phyloP scores from a whole-genome alignment of 2,797 vertebrate species.

The Apogon hyalosoma region DNA sequence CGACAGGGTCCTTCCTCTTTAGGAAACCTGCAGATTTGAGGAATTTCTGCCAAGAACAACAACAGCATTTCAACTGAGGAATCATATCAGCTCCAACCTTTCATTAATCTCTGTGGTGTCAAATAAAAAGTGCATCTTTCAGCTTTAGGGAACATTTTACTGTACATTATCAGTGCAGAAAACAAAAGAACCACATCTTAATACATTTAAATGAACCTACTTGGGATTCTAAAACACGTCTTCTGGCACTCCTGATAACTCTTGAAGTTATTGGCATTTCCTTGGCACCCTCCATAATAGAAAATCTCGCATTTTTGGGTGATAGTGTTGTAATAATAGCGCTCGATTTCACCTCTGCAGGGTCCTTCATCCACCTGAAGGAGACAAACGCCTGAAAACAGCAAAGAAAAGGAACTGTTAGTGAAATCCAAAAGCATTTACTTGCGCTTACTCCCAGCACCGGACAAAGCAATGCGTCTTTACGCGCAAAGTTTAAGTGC shows the following conservation, averaged over 20 bases:
- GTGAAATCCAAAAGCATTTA: not conserved
- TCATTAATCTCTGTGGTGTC: not conserved
- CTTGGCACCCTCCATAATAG: conserved; percentile 89
- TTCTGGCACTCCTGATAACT: conserved; percentile 85
- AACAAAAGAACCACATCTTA: not conserved
- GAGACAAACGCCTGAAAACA: conserved; percentile 83
- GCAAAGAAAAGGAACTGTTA: conserved; percentile 3
- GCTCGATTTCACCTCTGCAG: conserved; percentile 80
- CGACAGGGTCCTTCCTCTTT: conserved; percentile 83
- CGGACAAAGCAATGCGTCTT: not conserved
- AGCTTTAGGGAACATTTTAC: not conserved
- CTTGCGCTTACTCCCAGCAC: too few relatives aligned
- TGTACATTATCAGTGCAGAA: not conserved
- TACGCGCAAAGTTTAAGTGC: too few relatives aligned
- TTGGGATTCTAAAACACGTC: conserved; percentile 89
- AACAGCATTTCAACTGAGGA: not conserved
- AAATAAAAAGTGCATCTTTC: not conserved
- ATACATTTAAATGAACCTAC: conserved; percentile 79
- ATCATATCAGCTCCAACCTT: not conserved
- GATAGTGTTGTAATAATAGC: conserved; percentile 90
- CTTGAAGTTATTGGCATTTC: conserved; percentile 92
- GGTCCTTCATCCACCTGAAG: conserved; percentile 85
- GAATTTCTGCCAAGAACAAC: conserved; percentile 84
- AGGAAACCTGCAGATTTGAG: conserved; percentile 86
- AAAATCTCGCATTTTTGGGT: conserved; percentile 89